Percentiles rank a stretch among this genome's conserved stretches.
Evolutionary conservation across 1,140 invertebrate genomes (phyloP).

Genomic region (Drosophila kohkoa): DNA sequence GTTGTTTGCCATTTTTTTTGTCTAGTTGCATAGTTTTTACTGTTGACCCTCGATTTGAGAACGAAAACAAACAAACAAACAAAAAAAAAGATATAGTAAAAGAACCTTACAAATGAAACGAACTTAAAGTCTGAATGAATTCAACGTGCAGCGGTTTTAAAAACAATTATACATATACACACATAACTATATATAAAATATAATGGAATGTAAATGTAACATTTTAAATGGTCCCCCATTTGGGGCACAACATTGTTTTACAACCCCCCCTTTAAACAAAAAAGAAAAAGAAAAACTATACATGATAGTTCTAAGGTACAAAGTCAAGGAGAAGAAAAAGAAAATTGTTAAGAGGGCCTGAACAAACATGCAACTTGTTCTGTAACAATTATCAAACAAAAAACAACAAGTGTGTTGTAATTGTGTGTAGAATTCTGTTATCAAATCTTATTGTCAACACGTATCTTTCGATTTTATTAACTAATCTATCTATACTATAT

Average conservation of each 20-base stretch:
- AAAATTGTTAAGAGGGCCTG: constrained; percentile 26
- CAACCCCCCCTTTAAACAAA: constrained; percentile 14
- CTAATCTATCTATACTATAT: constrained; percentile 23
- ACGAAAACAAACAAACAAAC: constrained; percentile 21
- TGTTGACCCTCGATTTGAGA: constrained; percentile 52
- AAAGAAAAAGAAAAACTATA: constrained; percentile 26
- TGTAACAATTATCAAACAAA: constrained; percentile 31
- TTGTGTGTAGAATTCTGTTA: constrained; percentile 43
- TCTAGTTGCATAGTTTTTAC: constrained; percentile 70
- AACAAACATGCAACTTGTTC: constrained; percentile 20
- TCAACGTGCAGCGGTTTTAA: constrained; percentile 80
- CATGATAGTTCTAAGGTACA: constrained; percentile 38
- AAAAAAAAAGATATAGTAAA: constrained; percentile 39
- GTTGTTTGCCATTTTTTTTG: constrained; percentile 36
- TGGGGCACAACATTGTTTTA: constrained; percentile 34
- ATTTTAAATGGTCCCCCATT: constrained; percentile 38
- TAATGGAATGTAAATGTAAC: constrained; percentile 52
- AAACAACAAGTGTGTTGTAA: constrained; percentile 19
- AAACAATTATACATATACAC: constrained; percentile 58
- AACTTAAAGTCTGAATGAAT: constrained; percentile 81
- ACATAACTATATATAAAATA: constrained; percentile 55
- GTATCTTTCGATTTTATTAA: constrained; percentile 63
- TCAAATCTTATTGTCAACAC: constrained; percentile 36
- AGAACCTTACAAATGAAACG: constrained; percentile 77
- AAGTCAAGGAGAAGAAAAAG: background rate